A percentile compares a stretch with the other conserved stretches of the same genome.
Conservation (phyloP, 1,140 invertebrate species). For the Leucophenga varia region DNA sequence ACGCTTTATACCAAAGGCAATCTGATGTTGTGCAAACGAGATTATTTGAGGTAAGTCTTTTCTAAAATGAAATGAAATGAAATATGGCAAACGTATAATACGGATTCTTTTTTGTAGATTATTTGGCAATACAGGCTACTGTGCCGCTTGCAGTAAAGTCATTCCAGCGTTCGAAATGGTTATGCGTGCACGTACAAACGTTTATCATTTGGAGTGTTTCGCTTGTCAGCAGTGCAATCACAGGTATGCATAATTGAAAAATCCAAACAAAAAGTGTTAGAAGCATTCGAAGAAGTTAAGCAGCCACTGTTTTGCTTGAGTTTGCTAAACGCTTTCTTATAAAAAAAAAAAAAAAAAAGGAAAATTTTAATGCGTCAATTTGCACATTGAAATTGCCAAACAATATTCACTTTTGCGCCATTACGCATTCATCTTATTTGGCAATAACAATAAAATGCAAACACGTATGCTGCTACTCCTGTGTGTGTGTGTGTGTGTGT, state of each 20-base stretch:
- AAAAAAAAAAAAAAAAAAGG: too few relatives aligned
- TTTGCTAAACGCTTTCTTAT: too few relatives aligned
- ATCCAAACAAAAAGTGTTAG: too few relatives aligned
- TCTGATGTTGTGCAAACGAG: constrained; percentile 94
- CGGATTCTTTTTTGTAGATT: constrained; percentile 59
- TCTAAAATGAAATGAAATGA: too few relatives aligned
- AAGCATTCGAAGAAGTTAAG: too few relatives aligned
- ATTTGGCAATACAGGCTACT: constrained; percentile 88
- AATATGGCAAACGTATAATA: too few relatives aligned
- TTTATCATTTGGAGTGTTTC: constrained; percentile 98
- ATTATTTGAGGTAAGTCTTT: constrained; percentile 90
- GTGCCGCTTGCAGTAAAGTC: constrained; percentile 92
- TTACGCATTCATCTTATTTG: too few relatives aligned
- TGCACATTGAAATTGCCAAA: background rate
- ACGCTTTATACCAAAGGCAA: constrained; percentile 96
- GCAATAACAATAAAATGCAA: too few relatives aligned
- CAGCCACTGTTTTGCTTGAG: too few relatives aligned
- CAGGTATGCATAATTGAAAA: too few relatives aligned
- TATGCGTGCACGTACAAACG: constrained; percentile 94
- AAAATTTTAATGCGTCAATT: background rate
- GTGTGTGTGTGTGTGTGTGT: too few relatives aligned
- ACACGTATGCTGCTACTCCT: too few relatives aligned
- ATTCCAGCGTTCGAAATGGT: constrained; percentile 99
- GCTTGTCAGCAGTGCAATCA: constrained; percentile 98
- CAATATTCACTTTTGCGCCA: constrained; percentile 1